Evolutionary conservation across 2,797 vertebrate genomes (phyloP).

Genomic region (Hypotaenidia philippensis): DNA sequence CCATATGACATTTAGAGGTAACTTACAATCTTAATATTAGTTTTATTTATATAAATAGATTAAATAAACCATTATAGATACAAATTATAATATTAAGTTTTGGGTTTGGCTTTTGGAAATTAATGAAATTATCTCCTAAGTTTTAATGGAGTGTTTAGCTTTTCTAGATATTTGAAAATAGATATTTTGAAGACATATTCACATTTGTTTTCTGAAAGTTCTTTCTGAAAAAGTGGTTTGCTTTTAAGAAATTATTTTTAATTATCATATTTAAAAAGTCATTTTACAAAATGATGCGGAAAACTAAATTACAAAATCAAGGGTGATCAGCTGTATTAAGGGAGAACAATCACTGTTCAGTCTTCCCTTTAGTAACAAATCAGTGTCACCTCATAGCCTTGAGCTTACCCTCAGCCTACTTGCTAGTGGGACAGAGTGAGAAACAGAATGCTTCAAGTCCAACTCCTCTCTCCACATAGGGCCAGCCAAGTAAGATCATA

Average conservation of each 20-base stretch:
- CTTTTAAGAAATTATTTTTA: constrained; percentile 48
- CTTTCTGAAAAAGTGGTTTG: neutral
- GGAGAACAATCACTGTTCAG: neutral
- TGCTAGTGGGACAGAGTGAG: neutral
- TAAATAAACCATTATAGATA: neutral
- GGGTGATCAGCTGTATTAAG: neutral
- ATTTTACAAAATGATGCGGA: neutral
- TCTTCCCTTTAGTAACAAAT: constrained; percentile 2
- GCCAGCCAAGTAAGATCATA: too few species aligned
- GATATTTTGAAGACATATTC: neutral
- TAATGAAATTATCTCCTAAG: neutral
- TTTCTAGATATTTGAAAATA: neutral
- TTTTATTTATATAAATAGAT: neutral
- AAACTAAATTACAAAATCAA: constrained; percentile 46
- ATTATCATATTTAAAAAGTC: constrained; percentile 27
- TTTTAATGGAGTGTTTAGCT: neutral
- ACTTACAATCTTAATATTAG: neutral
- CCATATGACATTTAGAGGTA: neutral
- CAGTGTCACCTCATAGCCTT: neutral
- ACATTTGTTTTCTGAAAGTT: constrained; percentile 13
- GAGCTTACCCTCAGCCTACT: neutral
- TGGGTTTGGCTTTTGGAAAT: neutral
- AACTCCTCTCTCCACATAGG: too few species aligned
- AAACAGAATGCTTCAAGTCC: neutral
- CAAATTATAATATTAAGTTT: neutral